Base-by-base conservation (phyloP, 2,888 invertebrate genomes). In the Coremacera marginata region DNA sequence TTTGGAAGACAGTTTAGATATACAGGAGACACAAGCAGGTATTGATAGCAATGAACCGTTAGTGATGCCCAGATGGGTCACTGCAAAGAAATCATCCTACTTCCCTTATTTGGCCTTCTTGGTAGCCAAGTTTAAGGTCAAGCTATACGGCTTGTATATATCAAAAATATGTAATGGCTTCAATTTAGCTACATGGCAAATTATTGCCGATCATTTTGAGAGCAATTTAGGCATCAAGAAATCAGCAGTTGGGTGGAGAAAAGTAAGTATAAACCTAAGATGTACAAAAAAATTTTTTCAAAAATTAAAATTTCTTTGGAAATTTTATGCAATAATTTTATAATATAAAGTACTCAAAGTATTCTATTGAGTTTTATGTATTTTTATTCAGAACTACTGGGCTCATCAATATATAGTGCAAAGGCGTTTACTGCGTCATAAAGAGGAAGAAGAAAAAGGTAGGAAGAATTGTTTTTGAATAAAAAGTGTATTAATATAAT, bases 391-490 rank as follows among this genome's bases (percentile, higher is more conserved):
- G 60, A 60, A 57, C 5, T 57, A 60, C 34, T 37, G 25, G 16
- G 37, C 60, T 9, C 57, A 71, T 31, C 57, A 71, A 60, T 71
- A 71, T 44, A 44, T 44, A 14, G 44, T 44, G 8, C 71, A 71
- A 5, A 44, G 37, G 14, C 71, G 71, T 37, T 71, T 71, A 22
- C 25, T 71, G 14, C n/a, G 22, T 16, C 71, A 60, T 7, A 11
- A 34, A 22, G 31, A 44, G 8, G 44, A 60, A 16, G 22, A 25
- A 57, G 9, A 31, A 19, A 9, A 31, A 16, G 34, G 70, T 70
- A 52, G 34, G 22, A n/a, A 5, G 8, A 27, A 16, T 34, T 65
- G 34, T 34, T 37, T n/a, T n/a, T n/a, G n/a, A n/a, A n/a, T n/a
- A n/a, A n/a, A n/a, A n/a, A n/a, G n/a, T n/a, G n/a, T n/a, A n/a